phyloP scores from a whole-genome alignment of 2,797 vertebrate species.

The Sebastes jordani region DNA sequence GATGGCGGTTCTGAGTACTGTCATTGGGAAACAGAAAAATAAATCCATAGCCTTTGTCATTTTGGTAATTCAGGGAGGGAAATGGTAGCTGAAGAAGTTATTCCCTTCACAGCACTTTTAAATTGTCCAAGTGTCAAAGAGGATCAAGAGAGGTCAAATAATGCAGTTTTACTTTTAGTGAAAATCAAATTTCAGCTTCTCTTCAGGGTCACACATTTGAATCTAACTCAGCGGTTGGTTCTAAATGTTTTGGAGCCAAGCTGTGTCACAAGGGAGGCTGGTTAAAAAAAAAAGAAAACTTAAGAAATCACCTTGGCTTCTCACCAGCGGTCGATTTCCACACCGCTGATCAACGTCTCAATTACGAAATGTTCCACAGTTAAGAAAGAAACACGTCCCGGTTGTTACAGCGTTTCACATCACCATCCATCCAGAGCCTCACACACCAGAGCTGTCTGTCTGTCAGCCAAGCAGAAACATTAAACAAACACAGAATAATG shows the following conservation, averaged over 20 bases:
- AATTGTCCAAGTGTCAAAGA: background rate
- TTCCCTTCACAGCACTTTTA: background rate
- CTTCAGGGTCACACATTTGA: slow-evolving; percentile 1
- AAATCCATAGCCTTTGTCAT: background rate
- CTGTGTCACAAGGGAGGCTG: slow-evolving; percentile 11
- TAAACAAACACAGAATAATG: slow-evolving; percentile 63
- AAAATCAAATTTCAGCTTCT: slow-evolving; percentile 3
- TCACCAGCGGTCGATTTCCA: slow-evolving; percentile 27
- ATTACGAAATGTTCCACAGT: slow-evolving; percentile 39
- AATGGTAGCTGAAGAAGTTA: slow-evolving; percentile 5
- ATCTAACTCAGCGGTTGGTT: background rate
- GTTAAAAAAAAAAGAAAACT: background rate
- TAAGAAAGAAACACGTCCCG: background rate
- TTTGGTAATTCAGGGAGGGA: slow-evolving; percentile 1
- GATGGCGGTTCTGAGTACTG: background rate
- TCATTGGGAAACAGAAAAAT: slow-evolving; percentile 23
- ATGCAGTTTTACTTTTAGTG: background rate
- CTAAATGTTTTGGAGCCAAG: slow-evolving; percentile 24
- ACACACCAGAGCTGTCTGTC: slow-evolving; percentile 34
- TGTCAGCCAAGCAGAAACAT: slow-evolving; percentile 46
- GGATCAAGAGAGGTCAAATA: slow-evolving; percentile 4
- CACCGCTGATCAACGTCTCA: slow-evolving; percentile 28
- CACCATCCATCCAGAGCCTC: background rate
- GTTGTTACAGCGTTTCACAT: background rate
- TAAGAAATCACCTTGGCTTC: slow-evolving; percentile 20